Evolutionary conservation across 2,797 vertebrate species (phyloP).

Genomic region (Ibycter americanus): DNA sequence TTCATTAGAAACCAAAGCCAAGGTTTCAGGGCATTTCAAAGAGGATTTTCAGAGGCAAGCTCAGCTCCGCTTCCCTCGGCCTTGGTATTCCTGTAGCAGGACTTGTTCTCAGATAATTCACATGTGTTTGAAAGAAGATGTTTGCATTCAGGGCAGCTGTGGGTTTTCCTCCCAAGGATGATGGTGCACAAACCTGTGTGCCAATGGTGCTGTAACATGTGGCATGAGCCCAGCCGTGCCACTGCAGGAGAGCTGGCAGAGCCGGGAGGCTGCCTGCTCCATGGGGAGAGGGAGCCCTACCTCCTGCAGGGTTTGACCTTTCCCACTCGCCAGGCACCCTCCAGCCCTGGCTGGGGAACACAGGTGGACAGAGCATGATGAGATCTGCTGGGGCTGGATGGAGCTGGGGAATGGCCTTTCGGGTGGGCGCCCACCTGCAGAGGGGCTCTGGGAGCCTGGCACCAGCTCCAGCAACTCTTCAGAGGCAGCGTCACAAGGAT

Average conservation of each 20-base stretch:
- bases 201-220: neutral
- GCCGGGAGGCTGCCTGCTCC: neutral
- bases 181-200: neutral
- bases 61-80: neutral
- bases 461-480: neutral
- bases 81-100: neutral
- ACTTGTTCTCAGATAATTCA: neutral
- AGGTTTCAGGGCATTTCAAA: neutral
- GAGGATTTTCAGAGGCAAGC: neutral
- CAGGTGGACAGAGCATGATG: neutral
- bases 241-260: neutral
- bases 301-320: neutral
- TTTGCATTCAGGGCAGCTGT: neutral
- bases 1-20: neutral
- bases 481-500: accelerated
- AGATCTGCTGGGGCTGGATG: neutral
- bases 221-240: accelerated
- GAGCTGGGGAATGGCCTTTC: accelerated
- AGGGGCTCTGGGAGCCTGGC: neutral
- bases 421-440: accelerated
- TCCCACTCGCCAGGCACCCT: neutral
- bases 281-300: neutral
- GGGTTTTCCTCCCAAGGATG: neutral
- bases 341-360: neutral
- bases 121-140: neutral